A percentile compares a stretch with the other conserved stretches of the same genome.
These are phyloP conservation scores for Limonius californicus DNA, from an alignment of 1,140 invertebrate species.

Conservation along the genomic window DNA sequence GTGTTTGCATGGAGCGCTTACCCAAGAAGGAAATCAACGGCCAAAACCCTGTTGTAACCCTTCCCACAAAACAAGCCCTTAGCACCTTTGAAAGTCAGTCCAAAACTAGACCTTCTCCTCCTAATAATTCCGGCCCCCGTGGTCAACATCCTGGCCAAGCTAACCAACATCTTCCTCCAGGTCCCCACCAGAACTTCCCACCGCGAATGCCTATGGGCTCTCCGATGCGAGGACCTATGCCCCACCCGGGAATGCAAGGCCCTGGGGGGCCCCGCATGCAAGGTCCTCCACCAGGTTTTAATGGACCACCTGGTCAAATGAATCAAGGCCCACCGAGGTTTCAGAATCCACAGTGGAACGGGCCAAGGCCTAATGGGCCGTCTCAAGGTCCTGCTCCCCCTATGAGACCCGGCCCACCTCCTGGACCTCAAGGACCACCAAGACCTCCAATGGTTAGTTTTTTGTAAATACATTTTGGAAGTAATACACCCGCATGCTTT, in stretches of 20 bases:
- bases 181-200: slow-evolving; percentile 56
- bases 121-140: slow-evolving; percentile 53
- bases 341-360: slow-evolving; percentile 58
- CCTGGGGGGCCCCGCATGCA: slow-evolving; percentile 66
- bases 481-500: too few relatives aligned
- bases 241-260: slow-evolving; percentile 60
- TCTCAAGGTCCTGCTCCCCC: slow-evolving; percentile 48
- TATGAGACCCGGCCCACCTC: slow-evolving; percentile 54
- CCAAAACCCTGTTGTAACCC: slow-evolving; percentile 89
- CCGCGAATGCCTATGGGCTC: slow-evolving; percentile 65
- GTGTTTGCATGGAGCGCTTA: slow-evolving; percentile 86
- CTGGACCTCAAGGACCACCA: slow-evolving; percentile 55
- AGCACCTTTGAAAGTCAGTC: slow-evolving; percentile 77
- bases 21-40: slow-evolving; percentile 94
- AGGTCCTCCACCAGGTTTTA: slow-evolving; percentile 50
- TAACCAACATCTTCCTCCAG: slow-evolving; percentile 51
- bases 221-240: slow-evolving; percentile 61
- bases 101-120: slow-evolving; percentile 77
- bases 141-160: slow-evolving; percentile 52
- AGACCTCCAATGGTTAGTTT: slow-evolving; percentile 72
- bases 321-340: slow-evolving; percentile 55
- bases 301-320: slow-evolving; percentile 36
- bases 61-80: slow-evolving; percentile 81
- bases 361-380: slow-evolving; percentile 55
- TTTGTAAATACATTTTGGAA: too few relatives aligned